Evolutionary conservation across 2,113 vertebrate species (phyloP).

Genomic region (Ctenomys sociabilis): DNA sequence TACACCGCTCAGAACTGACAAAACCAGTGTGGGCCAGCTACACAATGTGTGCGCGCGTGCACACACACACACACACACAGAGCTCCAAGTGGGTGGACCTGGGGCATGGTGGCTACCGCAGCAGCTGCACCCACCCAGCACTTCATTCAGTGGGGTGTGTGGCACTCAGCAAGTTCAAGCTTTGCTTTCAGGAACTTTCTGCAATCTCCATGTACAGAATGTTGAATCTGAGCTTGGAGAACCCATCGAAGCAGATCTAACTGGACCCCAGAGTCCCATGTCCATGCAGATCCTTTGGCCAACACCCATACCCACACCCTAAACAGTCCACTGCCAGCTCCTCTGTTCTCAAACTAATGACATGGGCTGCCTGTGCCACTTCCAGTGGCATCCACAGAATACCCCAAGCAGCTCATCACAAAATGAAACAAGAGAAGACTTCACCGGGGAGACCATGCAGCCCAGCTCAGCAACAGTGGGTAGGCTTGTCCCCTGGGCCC

Average conservation of each 20-base stretch:
- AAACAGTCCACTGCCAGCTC: background rate
- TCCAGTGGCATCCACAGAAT: background rate
- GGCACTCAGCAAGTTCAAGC: background rate
- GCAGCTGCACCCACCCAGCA: background rate
- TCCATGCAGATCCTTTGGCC: rapidly evolving
- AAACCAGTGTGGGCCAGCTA: background rate
- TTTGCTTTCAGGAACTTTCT: background rate
- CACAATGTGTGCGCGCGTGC: background rate
- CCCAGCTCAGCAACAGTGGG: rapidly evolving
- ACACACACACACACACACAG: background rate
- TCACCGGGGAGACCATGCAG: background rate
- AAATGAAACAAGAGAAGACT: background rate
- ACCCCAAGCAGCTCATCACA: rapidly evolving
- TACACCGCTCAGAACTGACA: background rate
- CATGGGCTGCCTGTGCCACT: background rate
- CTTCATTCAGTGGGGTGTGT: background rate
- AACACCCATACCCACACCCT: rapidly evolving
- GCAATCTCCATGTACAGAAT: background rate
- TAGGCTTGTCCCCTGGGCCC: background rate
- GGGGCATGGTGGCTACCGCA: background rate
- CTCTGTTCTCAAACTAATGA: background rate
- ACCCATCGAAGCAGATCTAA: background rate
- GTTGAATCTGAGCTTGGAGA: background rate
- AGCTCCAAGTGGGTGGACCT: background rate
- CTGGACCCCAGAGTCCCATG: rapidly evolving